phyloP scores from a whole-genome alignment of 2,797 vertebrate genomes.

The Enteromius anoplus region DNA sequence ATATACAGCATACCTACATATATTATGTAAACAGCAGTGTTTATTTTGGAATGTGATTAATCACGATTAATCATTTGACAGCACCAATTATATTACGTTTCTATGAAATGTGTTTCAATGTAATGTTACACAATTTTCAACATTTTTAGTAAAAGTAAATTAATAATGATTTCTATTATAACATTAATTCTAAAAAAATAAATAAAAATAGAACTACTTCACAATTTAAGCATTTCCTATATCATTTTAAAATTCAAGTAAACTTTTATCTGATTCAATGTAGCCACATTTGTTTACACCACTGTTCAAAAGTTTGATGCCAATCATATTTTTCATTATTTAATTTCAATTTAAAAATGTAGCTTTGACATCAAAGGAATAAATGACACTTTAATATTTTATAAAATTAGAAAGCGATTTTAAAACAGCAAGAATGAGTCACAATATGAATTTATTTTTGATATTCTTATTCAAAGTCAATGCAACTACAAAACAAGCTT shows the following conservation, averaged over 20 bases:
- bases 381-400: not conserved
- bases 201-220: not conserved
- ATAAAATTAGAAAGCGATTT: not conserved
- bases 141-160: not conserved
- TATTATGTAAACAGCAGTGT: no score
- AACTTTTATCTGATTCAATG: not conserved
- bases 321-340: not conserved
- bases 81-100: no score
- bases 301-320: not conserved
- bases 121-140: not conserved
- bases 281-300: not conserved
- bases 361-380: not conserved
- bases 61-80: no score
- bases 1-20: no score
- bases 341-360: not conserved
- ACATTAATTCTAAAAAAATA: not conserved
- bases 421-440: not conserved
- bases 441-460: not conserved
- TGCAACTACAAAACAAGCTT: not conserved
- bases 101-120: not conserved
- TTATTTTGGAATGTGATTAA: no score
- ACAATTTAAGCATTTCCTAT: not conserved
- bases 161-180: not conserved
- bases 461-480: not conserved
- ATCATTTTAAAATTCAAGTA: not conserved